phyloP scores from a whole-genome alignment of 35 echinoderm and acorn worm genomes.

The Strongylocentrotus purpuratus region DNA sequence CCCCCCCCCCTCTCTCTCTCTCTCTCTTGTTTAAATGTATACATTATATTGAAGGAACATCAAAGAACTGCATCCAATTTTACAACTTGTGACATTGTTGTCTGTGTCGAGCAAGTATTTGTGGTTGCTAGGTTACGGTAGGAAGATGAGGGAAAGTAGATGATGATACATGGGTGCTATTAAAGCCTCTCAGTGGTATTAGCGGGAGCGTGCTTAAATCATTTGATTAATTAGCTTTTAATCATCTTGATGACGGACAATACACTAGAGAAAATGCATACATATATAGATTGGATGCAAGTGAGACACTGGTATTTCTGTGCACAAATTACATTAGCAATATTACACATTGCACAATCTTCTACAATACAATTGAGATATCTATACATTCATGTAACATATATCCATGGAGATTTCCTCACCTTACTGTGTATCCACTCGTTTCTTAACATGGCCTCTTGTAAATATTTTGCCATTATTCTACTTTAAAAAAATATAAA shows the following conservation, averaged over 20 bases:
- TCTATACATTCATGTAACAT: neutral
- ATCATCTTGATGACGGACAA: neutral
- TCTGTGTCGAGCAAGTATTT: neutral
- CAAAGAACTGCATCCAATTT: neutral
- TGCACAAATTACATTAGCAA: neutral
- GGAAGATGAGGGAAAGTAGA: neutral
- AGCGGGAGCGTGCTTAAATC: neutral
- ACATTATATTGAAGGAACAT: neutral
- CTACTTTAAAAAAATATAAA: too few relatives aligned
- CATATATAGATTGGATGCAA: neutral
- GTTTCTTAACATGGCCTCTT: too few relatives aligned
- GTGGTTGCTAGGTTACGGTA: neutral
- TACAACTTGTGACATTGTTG: neutral
- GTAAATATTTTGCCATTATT: too few relatives aligned
- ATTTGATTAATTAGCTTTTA: neutral
- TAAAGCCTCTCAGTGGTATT: neutral
- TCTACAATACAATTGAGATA: neutral
- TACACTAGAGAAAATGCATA: neutral
- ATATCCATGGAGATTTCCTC: neutral
- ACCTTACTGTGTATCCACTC: neutral
- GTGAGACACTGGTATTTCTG: neutral
- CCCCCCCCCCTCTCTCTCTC: neutral
- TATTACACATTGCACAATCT: neutral
- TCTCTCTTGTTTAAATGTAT: neutral
- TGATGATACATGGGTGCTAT: neutral